phyloP scores from a whole-genome alignment of 2,113 vertebrate species.

The Oryzias melastigma region DNA sequence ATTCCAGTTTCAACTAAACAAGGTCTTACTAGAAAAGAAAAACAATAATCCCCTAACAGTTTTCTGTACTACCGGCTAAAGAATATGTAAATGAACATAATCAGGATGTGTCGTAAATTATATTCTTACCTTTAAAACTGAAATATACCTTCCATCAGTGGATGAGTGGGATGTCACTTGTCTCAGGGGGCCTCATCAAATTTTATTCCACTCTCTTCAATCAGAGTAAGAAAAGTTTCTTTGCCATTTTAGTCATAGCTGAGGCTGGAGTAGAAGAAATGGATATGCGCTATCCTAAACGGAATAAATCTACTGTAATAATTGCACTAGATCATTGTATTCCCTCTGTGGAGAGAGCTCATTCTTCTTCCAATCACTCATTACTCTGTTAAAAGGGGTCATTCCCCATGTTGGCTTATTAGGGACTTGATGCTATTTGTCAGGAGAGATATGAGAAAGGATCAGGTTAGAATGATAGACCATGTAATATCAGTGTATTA shows the following conservation, averaged over 20 bases:
- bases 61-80: too few relatives aligned
- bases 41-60: too few relatives aligned
- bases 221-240: constrained; percentile 26
- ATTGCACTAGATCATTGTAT: constrained; percentile 11
- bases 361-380: constrained; percentile 44
- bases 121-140: constrained; percentile 30
- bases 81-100: constrained; percentile 13
- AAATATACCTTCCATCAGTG: constrained; percentile 22
- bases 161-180: constrained; percentile 21
- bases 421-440: constrained; percentile 55
- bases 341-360: constrained; percentile 10
- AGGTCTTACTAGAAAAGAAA: too few relatives aligned
- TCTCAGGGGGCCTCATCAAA: constrained; percentile 67
- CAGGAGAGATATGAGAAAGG: constrained; percentile 27
- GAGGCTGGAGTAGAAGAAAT: constrained; percentile 1
- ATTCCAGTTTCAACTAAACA: too few relatives aligned
- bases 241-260: constrained; percentile 26
- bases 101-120: constrained; percentile 5
- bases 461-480: constrained; percentile 14
- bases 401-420: constrained; percentile 61
- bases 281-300: neutral
- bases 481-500: neutral
- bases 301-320: constrained; percentile 1
- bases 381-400: constrained; percentile 37
- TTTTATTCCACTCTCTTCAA: constrained; percentile 33